Evolutionary conservation across 2,797 vertebrate species (phyloP).

Genomic region (Girardinus metallicus): DNA sequence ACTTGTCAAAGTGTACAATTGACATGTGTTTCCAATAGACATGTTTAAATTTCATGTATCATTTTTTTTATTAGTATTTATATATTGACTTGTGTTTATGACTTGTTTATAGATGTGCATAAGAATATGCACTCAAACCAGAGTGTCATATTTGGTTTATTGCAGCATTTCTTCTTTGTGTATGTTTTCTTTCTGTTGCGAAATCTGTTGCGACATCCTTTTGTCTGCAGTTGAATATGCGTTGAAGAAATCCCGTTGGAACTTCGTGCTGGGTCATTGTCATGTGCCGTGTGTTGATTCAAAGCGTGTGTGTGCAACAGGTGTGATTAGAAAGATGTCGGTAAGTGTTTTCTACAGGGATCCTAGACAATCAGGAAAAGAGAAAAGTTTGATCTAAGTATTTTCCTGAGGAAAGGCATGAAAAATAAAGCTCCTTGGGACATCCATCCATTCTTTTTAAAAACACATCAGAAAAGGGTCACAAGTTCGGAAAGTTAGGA

Average conservation of each 20-base stretch:
- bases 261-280: constrained; percentile 7
- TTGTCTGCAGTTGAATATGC: constrained; percentile 11
- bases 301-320: constrained; percentile 33
- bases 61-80: constrained; percentile 70
- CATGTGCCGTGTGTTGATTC: constrained; percentile 8
- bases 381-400: neutral
- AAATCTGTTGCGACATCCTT: constrained; percentile 1
- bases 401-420: neutral
- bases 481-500: neutral
- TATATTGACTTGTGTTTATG: constrained; percentile 61
- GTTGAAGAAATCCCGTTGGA: constrained; percentile 9
- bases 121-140: constrained; percentile 43
- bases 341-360: constrained; percentile 9
- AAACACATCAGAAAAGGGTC: neutral
- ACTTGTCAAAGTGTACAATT: too few species aligned
- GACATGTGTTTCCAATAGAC: constrained; percentile 71
- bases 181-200: constrained; percentile 12
- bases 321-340: constrained; percentile 10
- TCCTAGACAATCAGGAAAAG: neutral
- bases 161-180: constrained; percentile 26
- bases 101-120: constrained; percentile 55
- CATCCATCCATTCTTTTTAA: neutral
- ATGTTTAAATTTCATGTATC: constrained; percentile 64
- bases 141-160: constrained; percentile 34
- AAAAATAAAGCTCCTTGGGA: neutral